Base-by-base conservation (phyloP, 2,888 invertebrate species). In the Drosophila falleni region DNA sequence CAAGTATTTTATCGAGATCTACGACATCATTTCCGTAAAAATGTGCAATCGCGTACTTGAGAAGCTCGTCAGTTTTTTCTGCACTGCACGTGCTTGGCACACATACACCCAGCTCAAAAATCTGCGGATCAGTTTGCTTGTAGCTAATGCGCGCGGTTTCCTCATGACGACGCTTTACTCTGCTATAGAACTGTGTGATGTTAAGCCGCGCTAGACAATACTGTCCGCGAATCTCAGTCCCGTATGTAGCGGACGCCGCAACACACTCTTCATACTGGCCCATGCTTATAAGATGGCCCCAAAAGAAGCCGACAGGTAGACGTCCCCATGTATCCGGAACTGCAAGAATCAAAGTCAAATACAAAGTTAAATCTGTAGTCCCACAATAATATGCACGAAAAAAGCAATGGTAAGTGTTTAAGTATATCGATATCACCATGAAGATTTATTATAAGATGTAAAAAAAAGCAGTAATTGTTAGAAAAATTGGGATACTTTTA, bases 311-410 rank as follows among this genome's bases (percentile, higher is more conserved):
- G 4, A 93, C 71, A 3, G 93, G 93, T 29, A 93, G 44, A 67
- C 93, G 93, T 13, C 93, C 93, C 89, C 93, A 93, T 42, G 93
- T 87, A 76, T 94, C 94, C 4, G 93, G 79, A 90, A 93, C 94
- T 94, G 69, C 62, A 54, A 26, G n/a, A 16, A 31, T 9, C 23
- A 5, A 60, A 51, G 9, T 23, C 0, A 2, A 47, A 31, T 16
- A 16, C 15, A 2, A 58, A 44, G 13, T 35, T 35, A 13, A 6
- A n/a, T 35, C n/a, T 2, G 5, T 35, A 35, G n/a, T 35, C 13
- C n/a, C 2, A 31, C 9, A 10, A 31, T 31, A 31, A 31, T 1
- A 29, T 29, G 29, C 6, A 29, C 29, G 5, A 8, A 29, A 29
- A 8, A 3, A 29, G 29, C 29, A 29, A 23, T 23, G 23, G 23